phyloP scores from a whole-genome alignment of 2,113 vertebrate species.

The Rhabdornis inornatus region DNA sequence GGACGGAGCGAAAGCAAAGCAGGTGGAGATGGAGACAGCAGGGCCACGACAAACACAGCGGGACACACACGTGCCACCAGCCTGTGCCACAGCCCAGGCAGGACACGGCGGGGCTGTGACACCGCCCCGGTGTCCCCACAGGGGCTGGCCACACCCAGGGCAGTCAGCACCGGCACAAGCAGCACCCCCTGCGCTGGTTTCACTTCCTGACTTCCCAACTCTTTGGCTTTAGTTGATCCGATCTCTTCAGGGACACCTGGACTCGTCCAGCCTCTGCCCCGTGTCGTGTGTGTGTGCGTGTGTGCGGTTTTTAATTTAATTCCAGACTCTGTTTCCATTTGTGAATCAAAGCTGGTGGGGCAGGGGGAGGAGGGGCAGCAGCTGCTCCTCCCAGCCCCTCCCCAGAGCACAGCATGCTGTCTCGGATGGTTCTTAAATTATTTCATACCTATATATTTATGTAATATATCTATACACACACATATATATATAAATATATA shows the following conservation, averaged over 20 bases:
- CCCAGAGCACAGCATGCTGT: slow-evolving; percentile 51
- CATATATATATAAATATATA: slow-evolving; percentile 1
- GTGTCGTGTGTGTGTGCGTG: neutral
- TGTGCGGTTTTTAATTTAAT: slow-evolving; percentile 45
- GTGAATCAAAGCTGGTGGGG: slow-evolving; percentile 37
- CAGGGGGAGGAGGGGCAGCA: neutral
- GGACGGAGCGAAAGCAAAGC: neutral
- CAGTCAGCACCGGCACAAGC: neutral
- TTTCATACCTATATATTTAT: slow-evolving; percentile 58
- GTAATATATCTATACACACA: slow-evolving; percentile 48
- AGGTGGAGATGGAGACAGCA: neutral
- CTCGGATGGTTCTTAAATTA: slow-evolving; percentile 28
- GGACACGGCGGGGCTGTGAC: neutral
- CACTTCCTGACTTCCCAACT: neutral
- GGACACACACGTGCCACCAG: neutral
- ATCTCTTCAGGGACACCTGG: slow-evolving; percentile 52
- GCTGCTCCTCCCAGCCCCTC: neutral
- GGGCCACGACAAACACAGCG: neutral
- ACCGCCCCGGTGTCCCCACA: neutral
- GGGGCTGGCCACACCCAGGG: neutral
- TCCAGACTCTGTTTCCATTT: slow-evolving; percentile 36
- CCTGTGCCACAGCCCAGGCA: neutral
- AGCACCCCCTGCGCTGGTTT: neutral
- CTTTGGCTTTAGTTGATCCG: neutral
- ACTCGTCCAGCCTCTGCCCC: neutral